Evolutionary conservation across 2,888 invertebrate species (phyloP).

Genomic region (Lamellibrachia satsuma): DNA sequence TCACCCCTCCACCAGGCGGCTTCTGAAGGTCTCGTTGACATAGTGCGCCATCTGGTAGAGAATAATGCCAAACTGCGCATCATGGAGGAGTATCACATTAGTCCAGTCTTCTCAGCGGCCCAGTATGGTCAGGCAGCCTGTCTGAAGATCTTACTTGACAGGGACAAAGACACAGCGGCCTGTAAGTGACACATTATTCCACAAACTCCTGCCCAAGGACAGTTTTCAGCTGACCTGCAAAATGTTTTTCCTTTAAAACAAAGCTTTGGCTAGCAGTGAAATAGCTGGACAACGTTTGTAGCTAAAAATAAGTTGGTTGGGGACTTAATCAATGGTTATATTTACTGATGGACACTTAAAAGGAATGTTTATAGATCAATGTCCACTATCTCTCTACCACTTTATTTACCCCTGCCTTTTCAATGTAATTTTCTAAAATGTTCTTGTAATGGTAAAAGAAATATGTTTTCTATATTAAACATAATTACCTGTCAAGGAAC

Average conservation of each 20-base stretch:
- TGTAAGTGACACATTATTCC: background rate
- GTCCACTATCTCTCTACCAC: background rate
- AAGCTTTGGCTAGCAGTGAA: too few relatives aligned
- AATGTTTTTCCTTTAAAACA: background rate
- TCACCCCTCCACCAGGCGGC: conserved; percentile 55
- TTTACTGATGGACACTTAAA: too few relatives aligned
- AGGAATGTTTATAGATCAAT: too few relatives aligned
- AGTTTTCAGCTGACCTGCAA: background rate
- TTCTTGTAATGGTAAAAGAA: background rate
- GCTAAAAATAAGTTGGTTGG: too few relatives aligned
- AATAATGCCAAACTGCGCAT: conserved; percentile 50
- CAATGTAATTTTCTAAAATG: background rate
- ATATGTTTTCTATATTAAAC: background rate
- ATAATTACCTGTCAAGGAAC: background rate
- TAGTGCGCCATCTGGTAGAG: conserved; percentile 46
- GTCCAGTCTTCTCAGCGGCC: conserved; percentile 62
- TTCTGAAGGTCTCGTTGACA: conserved; percentile 43
- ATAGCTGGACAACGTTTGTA: too few relatives aligned
- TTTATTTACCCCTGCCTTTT: background rate
- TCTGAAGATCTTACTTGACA: conserved; percentile 51
- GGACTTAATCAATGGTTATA: too few relatives aligned
- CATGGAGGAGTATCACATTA: conserved; percentile 53
- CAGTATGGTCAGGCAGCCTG: conserved; percentile 57
- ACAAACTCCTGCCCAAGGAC: too few relatives aligned
- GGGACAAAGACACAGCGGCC: background rate